Evolutionary conservation across 2,113 vertebrate species (phyloP).

Genomic region (Delphinus delphis): DNA sequence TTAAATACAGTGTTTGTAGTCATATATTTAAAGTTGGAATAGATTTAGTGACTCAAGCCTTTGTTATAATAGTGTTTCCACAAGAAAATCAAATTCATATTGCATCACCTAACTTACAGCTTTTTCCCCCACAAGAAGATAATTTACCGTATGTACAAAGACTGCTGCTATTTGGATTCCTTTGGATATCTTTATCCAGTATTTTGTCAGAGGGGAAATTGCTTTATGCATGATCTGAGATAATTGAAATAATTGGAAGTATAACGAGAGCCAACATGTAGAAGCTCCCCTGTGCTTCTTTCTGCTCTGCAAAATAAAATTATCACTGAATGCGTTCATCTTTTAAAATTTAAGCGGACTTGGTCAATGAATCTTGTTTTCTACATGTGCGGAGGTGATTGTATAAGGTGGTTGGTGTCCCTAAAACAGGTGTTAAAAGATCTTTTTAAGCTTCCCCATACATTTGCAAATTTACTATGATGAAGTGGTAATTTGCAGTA

Average conservation of each 20-base stretch:
- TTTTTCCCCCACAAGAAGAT: neutral
- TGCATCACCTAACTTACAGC: neutral
- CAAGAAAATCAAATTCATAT: slow-evolving; percentile 44
- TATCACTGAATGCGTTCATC: slow-evolving; percentile 45
- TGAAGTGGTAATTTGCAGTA: slow-evolving; percentile 58
- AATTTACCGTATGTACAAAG: slow-evolving; percentile 50
- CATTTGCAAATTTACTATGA: slow-evolving; percentile 56
- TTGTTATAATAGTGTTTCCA: slow-evolving; percentile 33
- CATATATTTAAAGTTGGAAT: neutral
- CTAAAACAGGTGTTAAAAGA: slow-evolving; percentile 67
- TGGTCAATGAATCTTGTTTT: slow-evolving; percentile 64
- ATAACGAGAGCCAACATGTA: slow-evolving; percentile 66
- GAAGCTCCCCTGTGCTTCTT: slow-evolving; percentile 63
- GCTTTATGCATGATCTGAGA: slow-evolving; percentile 67
- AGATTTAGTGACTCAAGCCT: neutral
- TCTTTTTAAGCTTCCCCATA: slow-evolving; percentile 28
- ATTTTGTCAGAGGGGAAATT: slow-evolving; percentile 71
- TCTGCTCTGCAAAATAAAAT: slow-evolving; percentile 65
- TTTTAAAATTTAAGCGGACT: slow-evolving; percentile 65
- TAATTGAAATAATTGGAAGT: slow-evolving; percentile 76
- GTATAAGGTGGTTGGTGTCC: slow-evolving; percentile 33
- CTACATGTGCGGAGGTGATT: slow-evolving; percentile 33
- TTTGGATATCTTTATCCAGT: slow-evolving; percentile 55
- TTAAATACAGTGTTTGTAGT: slow-evolving; percentile 28
- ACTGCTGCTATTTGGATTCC: slow-evolving; percentile 55